phyloP scores from a whole-genome alignment of 2,888 invertebrate species.

The Isotomurus palustris region DNA sequence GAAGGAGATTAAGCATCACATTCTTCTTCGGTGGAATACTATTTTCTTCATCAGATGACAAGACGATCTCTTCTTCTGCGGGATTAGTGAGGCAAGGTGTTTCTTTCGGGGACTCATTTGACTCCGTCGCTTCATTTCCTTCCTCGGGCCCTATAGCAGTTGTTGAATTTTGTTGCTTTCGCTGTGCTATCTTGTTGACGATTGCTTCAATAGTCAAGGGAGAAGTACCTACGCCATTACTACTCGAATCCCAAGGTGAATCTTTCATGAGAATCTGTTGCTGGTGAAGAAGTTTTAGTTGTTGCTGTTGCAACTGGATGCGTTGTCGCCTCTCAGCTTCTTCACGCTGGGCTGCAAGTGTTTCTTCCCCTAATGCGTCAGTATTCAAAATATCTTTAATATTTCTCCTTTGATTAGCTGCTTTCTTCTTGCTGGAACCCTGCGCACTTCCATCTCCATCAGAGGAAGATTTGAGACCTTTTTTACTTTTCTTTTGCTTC shows the following conservation, averaged over 20 bases:
- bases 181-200: slow-evolving; percentile 15
- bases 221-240: not conserved
- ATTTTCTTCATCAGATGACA: slow-evolving; percentile 42
- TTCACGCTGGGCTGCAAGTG: slow-evolving; percentile 84
- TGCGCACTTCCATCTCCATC: no score
- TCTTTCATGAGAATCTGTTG: slow-evolving; percentile 25
- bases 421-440: slow-evolving; percentile 38
- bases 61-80: slow-evolving; percentile 25
- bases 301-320: slow-evolving; percentile 50
- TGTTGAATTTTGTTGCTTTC: slow-evolving; percentile 24
- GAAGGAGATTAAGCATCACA: no score
- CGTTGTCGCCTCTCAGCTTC: slow-evolving; percentile 68
- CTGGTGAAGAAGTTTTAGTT: slow-evolving; percentile 24
- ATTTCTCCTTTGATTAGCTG: slow-evolving; percentile 62
- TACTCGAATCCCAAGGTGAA: slow-evolving; percentile 1
- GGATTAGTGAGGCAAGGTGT: no score
- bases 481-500: no score
- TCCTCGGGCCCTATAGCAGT: slow-evolving; percentile 10
- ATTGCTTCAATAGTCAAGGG: slow-evolving; percentile 2
- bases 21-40: no score
- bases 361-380: slow-evolving; percentile 85
- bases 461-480: no score
- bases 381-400: slow-evolving; percentile 92
- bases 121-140: not conserved
- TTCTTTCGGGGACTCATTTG: not conserved